phyloP scores from a whole-genome alignment of 2,888 invertebrate species.

The Philopedon plagiatum region DNA sequence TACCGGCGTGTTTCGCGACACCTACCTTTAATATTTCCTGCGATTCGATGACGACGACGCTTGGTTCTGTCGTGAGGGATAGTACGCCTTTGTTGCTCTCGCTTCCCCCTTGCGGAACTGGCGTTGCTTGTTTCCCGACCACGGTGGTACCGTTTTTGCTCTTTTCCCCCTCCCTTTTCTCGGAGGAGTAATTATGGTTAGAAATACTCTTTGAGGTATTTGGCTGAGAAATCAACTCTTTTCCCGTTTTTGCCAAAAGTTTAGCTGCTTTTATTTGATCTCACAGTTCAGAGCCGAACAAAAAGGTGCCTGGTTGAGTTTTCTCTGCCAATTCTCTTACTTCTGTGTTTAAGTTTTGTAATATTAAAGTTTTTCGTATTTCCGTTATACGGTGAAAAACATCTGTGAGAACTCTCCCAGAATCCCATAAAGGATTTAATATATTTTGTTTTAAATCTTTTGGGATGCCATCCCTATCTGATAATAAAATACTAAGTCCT shows the following conservation, averaged over 20 bases:
- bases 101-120: too few species aligned
- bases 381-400: not conserved
- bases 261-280: not conserved
- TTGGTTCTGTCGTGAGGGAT: not conserved
- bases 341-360: not conserved
- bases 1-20: too few species aligned
- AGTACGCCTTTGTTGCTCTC: too few species aligned
- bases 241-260: not conserved
- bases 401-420: not conserved
- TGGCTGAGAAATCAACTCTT: not conserved
- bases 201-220: too few species aligned
- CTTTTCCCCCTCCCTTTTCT: not conserved
- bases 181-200: too few species aligned
- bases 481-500: not conserved
- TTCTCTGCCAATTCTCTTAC: not conserved
- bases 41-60: too few species aligned
- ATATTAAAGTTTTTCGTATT: not conserved
- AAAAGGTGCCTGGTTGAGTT: not conserved
- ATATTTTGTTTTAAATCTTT: not conserved
- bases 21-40: too few species aligned
- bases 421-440: constrained; percentile 1
- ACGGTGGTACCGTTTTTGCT: too few species aligned
- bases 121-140: not conserved
- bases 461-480: not conserved
- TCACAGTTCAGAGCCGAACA: not conserved